phyloP scores from a whole-genome alignment of 2,888 invertebrate genomes.

The Drosophila seclusa region DNA sequence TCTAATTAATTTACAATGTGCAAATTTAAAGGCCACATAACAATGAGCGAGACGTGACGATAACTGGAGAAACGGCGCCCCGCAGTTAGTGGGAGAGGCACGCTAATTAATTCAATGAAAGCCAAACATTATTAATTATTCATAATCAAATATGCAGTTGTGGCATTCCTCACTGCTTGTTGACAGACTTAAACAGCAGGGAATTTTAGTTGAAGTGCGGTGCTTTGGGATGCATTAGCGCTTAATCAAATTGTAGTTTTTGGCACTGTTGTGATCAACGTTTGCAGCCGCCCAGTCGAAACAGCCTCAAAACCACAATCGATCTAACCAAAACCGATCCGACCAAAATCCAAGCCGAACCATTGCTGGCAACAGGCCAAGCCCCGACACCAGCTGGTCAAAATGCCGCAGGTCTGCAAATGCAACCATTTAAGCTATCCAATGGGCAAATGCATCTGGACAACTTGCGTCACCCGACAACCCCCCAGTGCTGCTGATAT shows the following conservation, averaged over 20 bases:
- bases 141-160: conserved; percentile 79
- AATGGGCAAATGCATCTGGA: conserved; percentile 26
- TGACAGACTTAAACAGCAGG: conserved; percentile 38
- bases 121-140: conserved; percentile 80
- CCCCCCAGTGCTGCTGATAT: conserved; percentile 32
- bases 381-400: conserved; percentile 5
- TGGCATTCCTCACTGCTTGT: conserved; percentile 50
- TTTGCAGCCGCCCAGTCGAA: neutral
- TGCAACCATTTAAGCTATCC: conserved; percentile 13
- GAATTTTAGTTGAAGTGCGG: neutral
- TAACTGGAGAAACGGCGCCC: neutral
- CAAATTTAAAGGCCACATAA: conserved; percentile 47
- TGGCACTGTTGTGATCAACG: neutral
- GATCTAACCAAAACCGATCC: conserved; percentile 28
- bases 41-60: conserved; percentile 31
- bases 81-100: conserved; percentile 1
- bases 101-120: conserved; percentile 77
- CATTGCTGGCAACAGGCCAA: conserved; percentile 26
- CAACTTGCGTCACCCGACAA: conserved; percentile 1
- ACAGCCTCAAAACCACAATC: neutral
- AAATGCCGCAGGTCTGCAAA: conserved; percentile 18
- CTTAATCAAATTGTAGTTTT: conserved; percentile 9
- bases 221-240: neutral
- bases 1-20: conserved; percentile 76
- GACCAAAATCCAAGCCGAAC: conserved; percentile 24